Conservation (phyloP, 2,888 invertebrate species). For the Piscicola geometra region DNA sequence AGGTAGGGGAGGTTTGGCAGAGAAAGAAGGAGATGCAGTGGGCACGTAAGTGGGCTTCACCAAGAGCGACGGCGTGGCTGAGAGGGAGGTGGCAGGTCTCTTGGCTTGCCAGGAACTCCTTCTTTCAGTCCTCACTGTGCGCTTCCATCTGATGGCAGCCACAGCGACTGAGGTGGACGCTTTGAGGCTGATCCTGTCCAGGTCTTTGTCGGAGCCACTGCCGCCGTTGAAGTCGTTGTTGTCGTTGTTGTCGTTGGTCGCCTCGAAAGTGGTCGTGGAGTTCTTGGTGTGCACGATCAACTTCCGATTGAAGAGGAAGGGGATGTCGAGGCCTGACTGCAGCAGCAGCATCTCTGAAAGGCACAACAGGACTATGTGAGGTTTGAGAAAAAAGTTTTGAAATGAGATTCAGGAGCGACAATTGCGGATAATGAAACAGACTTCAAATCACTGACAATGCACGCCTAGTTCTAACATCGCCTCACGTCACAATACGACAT, state of each 20-base stretch:
- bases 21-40: neutral
- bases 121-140: neutral
- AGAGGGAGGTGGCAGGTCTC: neutral
- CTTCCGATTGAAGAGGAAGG: neutral
- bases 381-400: no score
- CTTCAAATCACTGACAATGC: no score
- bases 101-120: neutral
- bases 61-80: neutral
- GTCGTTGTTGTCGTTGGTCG: neutral
- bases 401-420: neutral
- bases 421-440: neutral
- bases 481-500: no score
- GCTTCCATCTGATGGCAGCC: neutral
- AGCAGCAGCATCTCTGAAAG: conserved; percentile 8
- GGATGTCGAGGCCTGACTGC: conserved; percentile 13
- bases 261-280: conserved; percentile 1
- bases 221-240: no score
- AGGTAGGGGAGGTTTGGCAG: neutral
- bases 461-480: no score
- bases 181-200: neutral
- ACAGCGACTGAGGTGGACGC: neutral
- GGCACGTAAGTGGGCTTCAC: neutral
- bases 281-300: neutral
- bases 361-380: neutral
- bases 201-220: neutral